Percentiles rank a stretch among this genome's conserved stretches.
Conservation (phyloP, 2,113 vertebrate species). For the Corythaixoides concolor region DNA sequence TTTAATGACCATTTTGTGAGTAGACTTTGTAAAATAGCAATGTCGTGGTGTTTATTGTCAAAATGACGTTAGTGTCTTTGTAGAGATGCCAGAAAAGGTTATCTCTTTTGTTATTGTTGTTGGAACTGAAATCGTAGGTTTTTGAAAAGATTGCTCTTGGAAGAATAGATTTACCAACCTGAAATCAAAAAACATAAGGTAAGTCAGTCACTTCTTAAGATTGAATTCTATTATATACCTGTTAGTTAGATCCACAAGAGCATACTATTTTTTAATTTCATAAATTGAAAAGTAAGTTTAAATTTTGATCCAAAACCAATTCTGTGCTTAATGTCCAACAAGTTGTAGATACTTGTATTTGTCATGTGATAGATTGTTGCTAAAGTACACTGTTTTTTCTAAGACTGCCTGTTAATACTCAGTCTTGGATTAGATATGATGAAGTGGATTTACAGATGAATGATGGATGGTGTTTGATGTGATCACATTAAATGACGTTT, state of each 20-base stretch:
- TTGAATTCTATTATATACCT: neutral
- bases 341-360: neutral
- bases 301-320: neutral
- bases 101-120: neutral
- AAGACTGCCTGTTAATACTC: neutral
- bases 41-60: neutral
- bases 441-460: constrained; percentile 37
- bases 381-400: neutral
- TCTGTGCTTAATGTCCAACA: neutral
- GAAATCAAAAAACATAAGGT: neutral
- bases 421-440: constrained; percentile 12
- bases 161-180: neutral
- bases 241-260: neutral
- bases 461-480: constrained; percentile 45
- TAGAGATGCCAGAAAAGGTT: neutral
- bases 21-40: neutral
- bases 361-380: neutral
- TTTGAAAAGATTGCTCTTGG: neutral
- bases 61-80: neutral
- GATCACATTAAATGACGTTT: constrained; percentile 59
- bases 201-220: neutral
- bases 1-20: neutral
- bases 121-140: neutral
- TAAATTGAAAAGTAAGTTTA: neutral
- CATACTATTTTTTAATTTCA: neutral